These are phyloP conservation scores for Nomada hirtipes DNA, from an alignment of 2,888 invertebrate species.

Conservation along the genomic window DNA sequence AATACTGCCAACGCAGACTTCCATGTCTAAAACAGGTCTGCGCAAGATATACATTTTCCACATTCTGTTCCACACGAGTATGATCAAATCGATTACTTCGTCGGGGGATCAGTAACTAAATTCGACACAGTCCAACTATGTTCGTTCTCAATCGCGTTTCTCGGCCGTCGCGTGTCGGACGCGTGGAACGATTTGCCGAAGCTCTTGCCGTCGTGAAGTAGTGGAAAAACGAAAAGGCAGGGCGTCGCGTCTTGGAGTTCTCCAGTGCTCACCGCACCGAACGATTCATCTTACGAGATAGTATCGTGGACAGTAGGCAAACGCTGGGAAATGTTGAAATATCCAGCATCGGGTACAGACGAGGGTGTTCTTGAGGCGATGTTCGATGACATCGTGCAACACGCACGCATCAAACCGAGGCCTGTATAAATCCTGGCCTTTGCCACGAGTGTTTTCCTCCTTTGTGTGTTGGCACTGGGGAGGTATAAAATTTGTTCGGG, in stretches of 20 bases:
- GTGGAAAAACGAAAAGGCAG: constrained; percentile 42
- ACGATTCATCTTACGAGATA: constrained; percentile 77
- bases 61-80: no score
- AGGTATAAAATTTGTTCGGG: no score
- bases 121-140: background rate
- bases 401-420: constrained; percentile 51
- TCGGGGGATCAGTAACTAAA: constrained; percentile 7
- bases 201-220: constrained; percentile 18
- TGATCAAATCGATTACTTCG: constrained; percentile 5
- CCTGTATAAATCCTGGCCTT: constrained; percentile 48
- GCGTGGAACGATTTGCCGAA: constrained; percentile 54
- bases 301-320: constrained; percentile 73
- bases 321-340: constrained; percentile 55
- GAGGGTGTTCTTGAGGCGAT: constrained; percentile 61
- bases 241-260: constrained; percentile 47
- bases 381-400: constrained; percentile 61
- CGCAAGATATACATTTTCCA: no score
- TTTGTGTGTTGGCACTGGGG: background rate
- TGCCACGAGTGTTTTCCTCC: background rate
- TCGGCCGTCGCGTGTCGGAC: constrained; percentile 58
- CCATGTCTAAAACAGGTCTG: no score
- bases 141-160: constrained; percentile 11
- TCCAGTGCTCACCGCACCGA: constrained; percentile 58
- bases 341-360: constrained; percentile 62
- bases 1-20: no score